Percentiles rank a stretch among this genome's conserved stretches.
These are phyloP conservation scores for Datnioides undecimradiatus DNA, from an alignment of 2,113 vertebrate species.

Conservation along the genomic window DNA sequence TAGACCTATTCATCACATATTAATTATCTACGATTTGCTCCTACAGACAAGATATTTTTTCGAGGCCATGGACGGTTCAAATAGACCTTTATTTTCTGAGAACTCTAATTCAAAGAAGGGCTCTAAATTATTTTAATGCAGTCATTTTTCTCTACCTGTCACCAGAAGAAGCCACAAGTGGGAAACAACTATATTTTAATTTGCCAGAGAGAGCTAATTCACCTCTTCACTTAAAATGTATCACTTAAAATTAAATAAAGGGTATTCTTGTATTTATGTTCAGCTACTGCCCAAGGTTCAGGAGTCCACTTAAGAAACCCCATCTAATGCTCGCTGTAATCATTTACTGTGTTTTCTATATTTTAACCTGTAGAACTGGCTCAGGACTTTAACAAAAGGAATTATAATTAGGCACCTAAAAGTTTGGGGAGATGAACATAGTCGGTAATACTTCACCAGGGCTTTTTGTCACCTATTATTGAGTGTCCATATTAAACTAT, in stretches of 20 bases:
- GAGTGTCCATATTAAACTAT: not conserved
- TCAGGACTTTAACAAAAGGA: not conserved
- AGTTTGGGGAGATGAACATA: slow-evolving; percentile 4
- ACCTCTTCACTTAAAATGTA: slow-evolving; percentile 72
- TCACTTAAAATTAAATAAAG: slow-evolving; percentile 70
- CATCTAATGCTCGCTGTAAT: slow-evolving; percentile 8
- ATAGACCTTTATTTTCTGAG: slow-evolving; percentile 56
- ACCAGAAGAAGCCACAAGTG: slow-evolving; percentile 43
- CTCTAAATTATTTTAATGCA: slow-evolving; percentile 78
- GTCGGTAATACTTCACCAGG: slow-evolving; percentile 5
- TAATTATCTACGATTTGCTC: slow-evolving; percentile 72
- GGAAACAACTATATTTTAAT: slow-evolving; percentile 73
- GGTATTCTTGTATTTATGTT: slow-evolving; percentile 54
- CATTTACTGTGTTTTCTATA: slow-evolving; percentile 1
- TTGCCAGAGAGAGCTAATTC: slow-evolving; percentile 63
- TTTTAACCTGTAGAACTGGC: not conserved
- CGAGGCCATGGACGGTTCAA: slow-evolving; percentile 51
- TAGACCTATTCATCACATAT: slow-evolving; percentile 64
- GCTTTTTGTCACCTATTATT: slow-evolving; percentile 15
- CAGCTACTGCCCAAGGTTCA: slow-evolving; percentile 34
- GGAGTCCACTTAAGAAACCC: slow-evolving; percentile 33
- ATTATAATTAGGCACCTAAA: not conserved
- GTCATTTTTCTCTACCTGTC: slow-evolving; percentile 68
- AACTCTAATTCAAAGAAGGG: slow-evolving; percentile 56
- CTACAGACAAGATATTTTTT: slow-evolving; percentile 47